Evolutionary conservation across 2,888 invertebrate genomes (phyloP).

Genomic region (Oasisia sp.): DNA sequence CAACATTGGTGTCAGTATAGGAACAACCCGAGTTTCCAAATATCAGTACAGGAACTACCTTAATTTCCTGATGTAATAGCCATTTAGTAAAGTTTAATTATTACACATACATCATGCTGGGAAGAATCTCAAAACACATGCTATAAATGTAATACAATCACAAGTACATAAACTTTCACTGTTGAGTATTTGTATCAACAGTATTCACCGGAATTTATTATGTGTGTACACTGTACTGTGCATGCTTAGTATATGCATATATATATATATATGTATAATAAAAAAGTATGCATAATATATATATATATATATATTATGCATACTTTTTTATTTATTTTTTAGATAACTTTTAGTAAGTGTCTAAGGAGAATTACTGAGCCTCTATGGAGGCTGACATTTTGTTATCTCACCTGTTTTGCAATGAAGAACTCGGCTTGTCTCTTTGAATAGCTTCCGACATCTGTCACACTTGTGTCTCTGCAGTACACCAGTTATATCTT

Average conservation of each 20-base stretch:
- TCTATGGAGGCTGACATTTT: too few relatives aligned
- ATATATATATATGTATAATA: background rate
- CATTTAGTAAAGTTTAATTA: too few relatives aligned
- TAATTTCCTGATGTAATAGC: too few relatives aligned
- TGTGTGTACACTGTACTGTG: background rate
- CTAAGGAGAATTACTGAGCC: too few relatives aligned
- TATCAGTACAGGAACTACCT: too few relatives aligned
- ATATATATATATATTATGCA: background rate
- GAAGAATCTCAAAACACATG: too few relatives aligned
- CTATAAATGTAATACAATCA: too few relatives aligned
- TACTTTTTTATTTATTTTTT: too few relatives aligned
- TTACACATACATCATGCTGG: background rate
- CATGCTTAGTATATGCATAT: background rate
- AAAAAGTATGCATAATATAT: too few relatives aligned
- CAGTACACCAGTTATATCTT: conserved; percentile 19
- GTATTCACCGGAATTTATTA: background rate
- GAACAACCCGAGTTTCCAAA: background rate
- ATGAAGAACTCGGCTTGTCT: conserved; percentile 90
- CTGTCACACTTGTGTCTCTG: conserved; percentile 36
- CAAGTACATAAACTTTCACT: too few relatives aligned
- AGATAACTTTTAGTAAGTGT: too few relatives aligned
- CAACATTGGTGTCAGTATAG: background rate
- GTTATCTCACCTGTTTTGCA: conserved; percentile 75
- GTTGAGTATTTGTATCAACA: background rate
- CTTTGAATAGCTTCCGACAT: conserved; percentile 67